Conservation (phyloP, 2,888 invertebrate species). For the Chymomyza caudatula region DNA sequence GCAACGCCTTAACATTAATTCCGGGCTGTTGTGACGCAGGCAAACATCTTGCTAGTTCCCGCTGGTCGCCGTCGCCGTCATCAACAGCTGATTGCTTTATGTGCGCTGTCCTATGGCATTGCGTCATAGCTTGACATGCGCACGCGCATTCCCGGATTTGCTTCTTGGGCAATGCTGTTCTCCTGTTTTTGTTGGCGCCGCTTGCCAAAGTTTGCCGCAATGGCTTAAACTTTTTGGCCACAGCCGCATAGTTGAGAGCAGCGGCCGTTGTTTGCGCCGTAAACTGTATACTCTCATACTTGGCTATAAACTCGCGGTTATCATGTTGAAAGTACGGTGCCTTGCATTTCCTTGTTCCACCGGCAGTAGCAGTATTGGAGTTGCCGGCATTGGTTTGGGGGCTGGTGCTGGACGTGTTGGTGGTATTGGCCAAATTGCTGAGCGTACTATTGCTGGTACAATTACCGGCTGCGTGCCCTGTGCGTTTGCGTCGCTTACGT, state of each 20-base stretch:
- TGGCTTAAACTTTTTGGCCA: slow-evolving; percentile 76
- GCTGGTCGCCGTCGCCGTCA: slow-evolving; percentile 12
- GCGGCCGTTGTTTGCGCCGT: slow-evolving; percentile 47
- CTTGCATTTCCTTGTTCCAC: slow-evolving; percentile 53
- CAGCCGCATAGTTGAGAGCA: slow-evolving; percentile 68
- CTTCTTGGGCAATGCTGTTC: slow-evolving; percentile 40
- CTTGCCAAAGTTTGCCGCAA: slow-evolving; percentile 59
- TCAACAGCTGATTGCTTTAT: slow-evolving; percentile 33
- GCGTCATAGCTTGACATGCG: slow-evolving; percentile 48
- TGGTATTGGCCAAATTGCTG: slow-evolving; percentile 10
- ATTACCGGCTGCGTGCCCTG: slow-evolving; percentile 45
- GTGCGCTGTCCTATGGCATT: slow-evolving; percentile 35
- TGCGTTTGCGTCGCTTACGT: slow-evolving; percentile 57
- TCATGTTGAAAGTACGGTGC: slow-evolving; percentile 76
- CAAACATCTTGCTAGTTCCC: slow-evolving; percentile 16
- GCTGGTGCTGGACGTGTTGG: slow-evolving; percentile 1
- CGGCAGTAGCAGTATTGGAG: not conserved
- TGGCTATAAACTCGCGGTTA: slow-evolving; percentile 68
- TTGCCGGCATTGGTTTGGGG: slow-evolving; percentile 6
- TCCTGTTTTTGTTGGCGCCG: slow-evolving; percentile 60
- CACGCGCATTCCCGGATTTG: slow-evolving; percentile 61
- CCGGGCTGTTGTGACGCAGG: not conserved
- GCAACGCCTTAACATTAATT: slow-evolving; percentile 41
- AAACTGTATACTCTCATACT: slow-evolving; percentile 61
- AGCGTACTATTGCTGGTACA: not conserved